Evolutionary conservation across 2,113 vertebrate genomes (phyloP).

Genomic region (Bostrychus sinensis): DNA sequence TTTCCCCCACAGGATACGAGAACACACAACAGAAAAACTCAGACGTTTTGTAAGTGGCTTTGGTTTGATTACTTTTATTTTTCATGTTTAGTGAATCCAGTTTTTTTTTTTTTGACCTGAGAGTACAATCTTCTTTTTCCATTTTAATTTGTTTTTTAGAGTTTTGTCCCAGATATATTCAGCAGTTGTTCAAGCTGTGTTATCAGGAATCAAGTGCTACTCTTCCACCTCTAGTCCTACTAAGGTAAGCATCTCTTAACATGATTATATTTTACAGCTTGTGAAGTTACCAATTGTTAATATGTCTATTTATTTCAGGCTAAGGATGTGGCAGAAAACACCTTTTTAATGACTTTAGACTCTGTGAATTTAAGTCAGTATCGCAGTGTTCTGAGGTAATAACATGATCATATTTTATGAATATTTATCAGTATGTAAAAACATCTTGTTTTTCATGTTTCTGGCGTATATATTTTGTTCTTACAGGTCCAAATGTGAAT

Average conservation of each 20-base stretch:
- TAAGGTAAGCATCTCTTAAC: conserved; percentile 80
- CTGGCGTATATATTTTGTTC: conserved; percentile 10
- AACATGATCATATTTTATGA: not conserved
- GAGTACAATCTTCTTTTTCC: not conserved
- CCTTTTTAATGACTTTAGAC: conserved; percentile 81
- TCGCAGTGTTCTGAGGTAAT: conserved; percentile 83
- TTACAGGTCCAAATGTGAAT: conserved; percentile 86
- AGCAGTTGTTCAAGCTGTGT: conserved; percentile 88
- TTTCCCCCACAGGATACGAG: conserved; percentile 77
- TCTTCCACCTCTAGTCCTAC: conserved; percentile 83
- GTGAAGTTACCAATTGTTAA: not conserved
- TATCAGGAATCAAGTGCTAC: conserved; percentile 92
- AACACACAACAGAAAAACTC: conserved; percentile 78
- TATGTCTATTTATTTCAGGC: conserved; percentile 79
- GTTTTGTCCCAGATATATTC: conserved; percentile 92
- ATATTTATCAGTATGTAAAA: not conserved
- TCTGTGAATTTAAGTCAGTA: conserved; percentile 80
- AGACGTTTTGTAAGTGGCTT: conserved; percentile 86
- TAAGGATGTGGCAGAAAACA: conserved; percentile 86
- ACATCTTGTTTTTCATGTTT: not conserved
- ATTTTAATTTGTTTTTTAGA: conserved; percentile 49
- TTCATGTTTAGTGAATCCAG: not conserved
- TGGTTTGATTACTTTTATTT: not conserved
- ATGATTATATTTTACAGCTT: not conserved
- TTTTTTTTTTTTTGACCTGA: not conserved